Evolutionary conservation across 2,113 vertebrate species (phyloP), one percentile per base, ranked within the genome.

Genomic region (Ceyx melanurus): DNA sequence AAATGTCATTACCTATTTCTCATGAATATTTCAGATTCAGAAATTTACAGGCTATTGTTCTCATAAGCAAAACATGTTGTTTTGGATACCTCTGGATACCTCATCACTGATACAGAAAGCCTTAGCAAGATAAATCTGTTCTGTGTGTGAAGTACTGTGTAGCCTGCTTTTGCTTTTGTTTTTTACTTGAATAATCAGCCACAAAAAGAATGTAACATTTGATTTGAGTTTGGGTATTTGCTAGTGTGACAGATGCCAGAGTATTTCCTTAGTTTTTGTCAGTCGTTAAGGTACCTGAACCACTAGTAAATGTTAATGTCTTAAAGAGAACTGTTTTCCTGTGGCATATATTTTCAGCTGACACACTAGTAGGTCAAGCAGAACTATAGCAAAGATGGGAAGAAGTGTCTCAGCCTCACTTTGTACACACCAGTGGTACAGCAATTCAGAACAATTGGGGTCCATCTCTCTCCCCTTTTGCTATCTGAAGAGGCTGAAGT

Each of bases 21-120:
- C 86, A 88, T 89, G 20, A 93, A 88, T 95, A 94, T 95, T 95
- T 95, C 90, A 88, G 61, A 60, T 86, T 90, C 53, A 33, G 29
- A 92, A 96, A 91, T 95, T 81, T 95, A 75, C 80, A 78, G 68
- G 43, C 90, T 95, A 74, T 92, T 95, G 88, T 95, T 91, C 85
- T 90, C 90, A 22, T 56, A 73, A 92, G 90, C 35, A 88, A 95
- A 96, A 84, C 25, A 78, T 54, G 46, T 89, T 80, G 72, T 57
- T 95, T 48, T 48, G 46, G 46, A 48, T 48, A 48, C 46, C 46
- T 95, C 76, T 89, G 64, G 64, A 51, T 94, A 89, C n/a, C 51
- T 88, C 79, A 80, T 60, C 83, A 64, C 82, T 54, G 75, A 62
- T 50, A 70, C 28, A 73, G 71, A 66, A 72, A 84, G 15, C 48